These are phyloP conservation scores for Drosophila navojoa DNA, from an alignment of 1,140 invertebrate species.

Conservation along the genomic window DNA sequence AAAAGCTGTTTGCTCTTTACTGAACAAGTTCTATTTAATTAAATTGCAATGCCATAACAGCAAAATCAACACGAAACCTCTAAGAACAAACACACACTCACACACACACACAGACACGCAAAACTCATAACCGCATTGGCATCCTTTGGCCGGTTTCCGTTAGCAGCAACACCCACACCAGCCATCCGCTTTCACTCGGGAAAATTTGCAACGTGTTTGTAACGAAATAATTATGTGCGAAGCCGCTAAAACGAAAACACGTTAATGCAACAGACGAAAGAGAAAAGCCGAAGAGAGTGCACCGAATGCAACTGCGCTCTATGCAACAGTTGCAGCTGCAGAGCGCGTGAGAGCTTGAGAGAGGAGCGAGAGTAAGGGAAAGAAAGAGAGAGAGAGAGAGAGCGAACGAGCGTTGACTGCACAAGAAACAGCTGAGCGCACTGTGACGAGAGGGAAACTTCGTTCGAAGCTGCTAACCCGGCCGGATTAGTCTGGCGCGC, in stretches of 20 bases:
- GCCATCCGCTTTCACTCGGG: constrained; percentile 5
- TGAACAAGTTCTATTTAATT: constrained; percentile 53
- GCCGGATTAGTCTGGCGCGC: constrained; percentile 74
- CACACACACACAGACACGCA: constrained; percentile 2
- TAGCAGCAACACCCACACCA: not conserved
- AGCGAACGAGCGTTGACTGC: no score
- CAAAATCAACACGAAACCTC: constrained; percentile 43
- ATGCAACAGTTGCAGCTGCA: constrained; percentile 51
- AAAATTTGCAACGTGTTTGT: constrained; percentile 60
- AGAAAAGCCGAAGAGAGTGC: constrained; percentile 9
- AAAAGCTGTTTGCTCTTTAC: constrained; percentile 2
- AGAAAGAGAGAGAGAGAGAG: not conserved
- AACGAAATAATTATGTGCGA: constrained; percentile 67
- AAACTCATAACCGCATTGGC: constrained; percentile 22
- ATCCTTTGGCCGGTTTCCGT: constrained; percentile 28
- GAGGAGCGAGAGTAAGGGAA: constrained; percentile 23
- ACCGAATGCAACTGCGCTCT: constrained; percentile 26
- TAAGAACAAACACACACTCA: not conserved
- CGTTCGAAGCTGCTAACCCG: constrained; percentile 39
- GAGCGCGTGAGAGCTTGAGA: not conserved
- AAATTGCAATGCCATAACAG: constrained; percentile 44
- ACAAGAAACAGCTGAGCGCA: constrained; percentile 36
- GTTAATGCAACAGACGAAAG: constrained; percentile 27
- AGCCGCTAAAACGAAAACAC: constrained; percentile 53
- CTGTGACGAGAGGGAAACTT: constrained; percentile 48